Base-by-base conservation (phyloP, 2,113 vertebrate genomes). In the Festucalex cinctus region DNA sequence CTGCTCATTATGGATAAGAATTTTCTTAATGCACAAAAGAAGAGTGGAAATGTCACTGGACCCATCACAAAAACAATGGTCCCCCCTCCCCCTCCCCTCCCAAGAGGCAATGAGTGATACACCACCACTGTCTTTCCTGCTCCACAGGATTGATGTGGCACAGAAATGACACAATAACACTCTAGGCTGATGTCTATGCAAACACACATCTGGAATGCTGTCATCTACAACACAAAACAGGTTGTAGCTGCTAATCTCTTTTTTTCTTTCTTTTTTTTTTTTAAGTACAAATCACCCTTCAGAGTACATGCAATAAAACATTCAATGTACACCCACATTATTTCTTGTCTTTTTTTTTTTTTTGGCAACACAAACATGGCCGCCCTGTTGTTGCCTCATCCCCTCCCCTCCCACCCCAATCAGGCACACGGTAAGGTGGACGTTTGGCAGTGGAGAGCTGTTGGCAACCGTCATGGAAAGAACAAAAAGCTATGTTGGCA, bases 361-460 rank as follows among this genome's bases (percentile, higher is more conserved):
- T 36, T 10, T 39, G 59, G 20, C 36, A 9, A 22, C 20, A 24
- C 37, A 43, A 24, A 43, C 35, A 59, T 36, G 57, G 57, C 57
- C 57, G 28, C 54, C 54, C 54, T 57, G 54, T 57, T 17, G 32
- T 10, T 17, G 54, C 14, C 44, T 49, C 20, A n/a, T 49, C 20
- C 20, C 48, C 48, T 10, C 48, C 48, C 48, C 6, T 17, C 3
- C 49, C 14, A 20, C 71, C 75, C 72, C 36, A 61, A 44, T 83
- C 84, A 90, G 89, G 89, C 89, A 90, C 89, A 88, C 88, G 86
- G 79, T 84, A 85, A 85, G 86, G 75, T 89, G 77, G 80, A 76
- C 82, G 88, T 90, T 90, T 90, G 89, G 89, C 89, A 90, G 89
- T 90, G 83, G 84, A 88, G 85, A 88, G 89, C 89, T 88, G 82